These are phyloP conservation scores for Andrena flavipes DNA, from an alignment of 2,888 invertebrate genomes.

Conservation along the genomic window DNA sequence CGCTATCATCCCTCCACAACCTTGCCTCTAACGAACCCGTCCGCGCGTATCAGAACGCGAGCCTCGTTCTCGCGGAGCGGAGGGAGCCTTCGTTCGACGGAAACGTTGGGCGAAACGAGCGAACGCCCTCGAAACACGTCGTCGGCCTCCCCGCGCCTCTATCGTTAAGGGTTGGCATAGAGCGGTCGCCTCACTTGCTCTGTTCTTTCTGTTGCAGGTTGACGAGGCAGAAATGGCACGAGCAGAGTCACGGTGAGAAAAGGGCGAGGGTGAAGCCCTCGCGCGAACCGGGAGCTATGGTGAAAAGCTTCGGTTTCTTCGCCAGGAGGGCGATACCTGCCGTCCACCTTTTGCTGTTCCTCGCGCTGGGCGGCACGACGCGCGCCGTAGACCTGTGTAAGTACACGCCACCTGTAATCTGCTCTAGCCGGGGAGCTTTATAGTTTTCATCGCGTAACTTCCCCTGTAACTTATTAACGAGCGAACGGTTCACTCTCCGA, in stretches of 20 bases:
- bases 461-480: slow-evolving; percentile 65
- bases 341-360: slow-evolving; percentile 73
- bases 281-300: slow-evolving; percentile 79
- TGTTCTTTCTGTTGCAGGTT: slow-evolving; percentile 75
- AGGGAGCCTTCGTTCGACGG: slow-evolving; percentile 32
- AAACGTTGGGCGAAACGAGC: slow-evolving; percentile 49
- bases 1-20: slow-evolving; percentile 10
- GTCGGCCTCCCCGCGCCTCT: not conserved
- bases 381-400: slow-evolving; percentile 82
- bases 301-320: slow-evolving; percentile 78
- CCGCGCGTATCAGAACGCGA: slow-evolving; percentile 22
- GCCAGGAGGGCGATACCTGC: slow-evolving; percentile 78
- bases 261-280: slow-evolving; percentile 80
- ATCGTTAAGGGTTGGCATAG: slow-evolving; percentile 53
- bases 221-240: slow-evolving; percentile 77
- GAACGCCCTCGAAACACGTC: slow-evolving; percentile 30
- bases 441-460: slow-evolving; percentile 56
- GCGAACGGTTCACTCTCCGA: not conserved
- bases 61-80: slow-evolving; percentile 28
- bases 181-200: slow-evolving; percentile 40
- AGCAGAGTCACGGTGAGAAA: slow-evolving; percentile 80
- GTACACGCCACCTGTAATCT: slow-evolving; percentile 55
- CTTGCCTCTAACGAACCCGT: slow-evolving; percentile 46
- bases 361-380: slow-evolving; percentile 72
- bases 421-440: slow-evolving; percentile 7